These are phyloP conservation scores for Ostrea edulis DNA, from an alignment of 1,140 invertebrate genomes.

Conservation along the genomic window DNA sequence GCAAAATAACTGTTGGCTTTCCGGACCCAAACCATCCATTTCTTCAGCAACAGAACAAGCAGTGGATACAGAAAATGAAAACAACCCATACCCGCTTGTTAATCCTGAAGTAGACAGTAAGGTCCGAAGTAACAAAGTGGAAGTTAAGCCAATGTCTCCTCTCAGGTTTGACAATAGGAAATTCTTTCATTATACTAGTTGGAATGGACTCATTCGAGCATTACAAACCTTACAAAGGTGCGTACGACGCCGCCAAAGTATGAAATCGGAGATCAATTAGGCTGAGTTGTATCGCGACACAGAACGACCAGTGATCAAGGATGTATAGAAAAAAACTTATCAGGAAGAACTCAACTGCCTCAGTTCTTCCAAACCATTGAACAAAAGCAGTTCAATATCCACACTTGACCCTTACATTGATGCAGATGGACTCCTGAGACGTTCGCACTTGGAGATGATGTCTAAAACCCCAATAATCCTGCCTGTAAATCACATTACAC, in stretches of 20 bases:
- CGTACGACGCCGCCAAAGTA: neutral
- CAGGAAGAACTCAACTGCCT: neutral
- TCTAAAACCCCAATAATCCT: conserved; percentile 2
- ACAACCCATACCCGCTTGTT: too few species aligned
- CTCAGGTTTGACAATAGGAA: neutral
- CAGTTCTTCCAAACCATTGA: neutral
- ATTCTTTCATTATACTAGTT: neutral
- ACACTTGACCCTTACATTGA: neutral
- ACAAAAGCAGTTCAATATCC: neutral
- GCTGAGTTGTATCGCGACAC: neutral
- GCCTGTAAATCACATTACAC: neutral
- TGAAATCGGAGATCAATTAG: neutral
- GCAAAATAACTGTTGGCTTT: neutral
- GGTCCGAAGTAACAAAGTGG: neutral
- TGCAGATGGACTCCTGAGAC: conserved; percentile 38
- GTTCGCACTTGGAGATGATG: neutral
- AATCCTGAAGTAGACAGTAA: too few species aligned
- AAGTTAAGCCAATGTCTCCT: neutral
- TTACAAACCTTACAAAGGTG: neutral
- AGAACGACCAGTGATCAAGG: conserved; percentile 37
- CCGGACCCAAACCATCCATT: neutral
- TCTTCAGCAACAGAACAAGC: neutral
- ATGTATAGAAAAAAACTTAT: neutral
- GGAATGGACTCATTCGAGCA: neutral
- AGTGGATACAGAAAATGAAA: too few species aligned